Percentiles rank a stretch among this genome's conserved stretches.
Evolutionary conservation across 2,888 invertebrate genomes (phyloP).

Genomic region (Hedya salicella): DNA sequence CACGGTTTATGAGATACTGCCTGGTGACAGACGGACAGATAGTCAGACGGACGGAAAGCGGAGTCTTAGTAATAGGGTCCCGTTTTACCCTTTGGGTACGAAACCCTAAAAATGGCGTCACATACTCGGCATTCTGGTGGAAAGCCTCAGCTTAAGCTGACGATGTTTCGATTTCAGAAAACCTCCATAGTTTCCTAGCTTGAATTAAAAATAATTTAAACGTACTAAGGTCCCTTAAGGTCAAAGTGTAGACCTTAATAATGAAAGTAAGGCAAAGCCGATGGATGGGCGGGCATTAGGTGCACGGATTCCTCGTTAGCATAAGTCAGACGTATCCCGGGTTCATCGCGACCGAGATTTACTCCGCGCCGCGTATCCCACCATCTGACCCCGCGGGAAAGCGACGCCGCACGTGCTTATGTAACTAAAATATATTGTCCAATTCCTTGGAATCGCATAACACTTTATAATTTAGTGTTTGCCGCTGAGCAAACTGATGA

Average conservation of each 20-base stretch:
- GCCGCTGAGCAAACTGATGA: too few species aligned
- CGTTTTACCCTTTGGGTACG: too few species aligned
- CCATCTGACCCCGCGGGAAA: constrained; percentile 57
- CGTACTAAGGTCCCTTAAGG: background rate
- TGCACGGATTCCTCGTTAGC: constrained; percentile 50
- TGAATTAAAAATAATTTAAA: too few species aligned
- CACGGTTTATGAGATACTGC: too few species aligned
- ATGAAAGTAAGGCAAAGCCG: constrained; percentile 38
- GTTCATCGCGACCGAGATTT: constrained; percentile 57
- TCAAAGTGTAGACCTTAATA: constrained; percentile 29
- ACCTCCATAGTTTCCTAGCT: too few species aligned
- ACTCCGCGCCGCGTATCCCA: constrained; percentile 51
- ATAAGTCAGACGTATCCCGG: constrained; percentile 53
- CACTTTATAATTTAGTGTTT: background rate
- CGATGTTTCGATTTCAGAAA: too few species aligned
- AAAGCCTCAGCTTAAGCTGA: too few species aligned
- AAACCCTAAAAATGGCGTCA: too few species aligned
- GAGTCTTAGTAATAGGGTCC: too few species aligned
- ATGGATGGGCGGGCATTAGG: constrained; percentile 48
- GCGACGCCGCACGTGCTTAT: constrained; percentile 42
- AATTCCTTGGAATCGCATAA: constrained; percentile 30
- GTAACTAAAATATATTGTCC: constrained; percentile 39
- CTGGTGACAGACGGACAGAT: too few species aligned
- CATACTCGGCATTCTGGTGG: too few species aligned
- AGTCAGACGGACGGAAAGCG: too few species aligned